Conservation (phyloP, 2,797 vertebrate genomes). For the Zonotrichia albicollis region DNA sequence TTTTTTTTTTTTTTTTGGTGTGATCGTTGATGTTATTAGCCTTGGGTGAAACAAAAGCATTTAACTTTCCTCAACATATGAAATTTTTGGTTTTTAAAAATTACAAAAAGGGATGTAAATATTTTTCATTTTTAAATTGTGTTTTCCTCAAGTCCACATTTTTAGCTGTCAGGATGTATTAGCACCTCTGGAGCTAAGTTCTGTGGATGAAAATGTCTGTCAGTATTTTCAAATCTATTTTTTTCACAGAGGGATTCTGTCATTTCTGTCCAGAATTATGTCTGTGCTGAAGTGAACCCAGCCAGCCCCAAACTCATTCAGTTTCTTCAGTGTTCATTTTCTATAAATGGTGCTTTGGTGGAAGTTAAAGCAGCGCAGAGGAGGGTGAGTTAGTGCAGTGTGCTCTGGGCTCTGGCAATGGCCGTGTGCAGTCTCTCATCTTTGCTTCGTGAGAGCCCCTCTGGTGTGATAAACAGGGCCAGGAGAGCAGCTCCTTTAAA, state of each 20-base stretch:
- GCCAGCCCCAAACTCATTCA: background rate
- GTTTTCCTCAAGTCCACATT: background rate
- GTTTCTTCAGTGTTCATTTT: background rate
- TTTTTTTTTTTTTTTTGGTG: background rate
- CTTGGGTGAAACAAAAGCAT: background rate
- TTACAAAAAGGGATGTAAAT: background rate
- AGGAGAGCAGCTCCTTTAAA: no score
- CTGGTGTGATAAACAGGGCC: no score
- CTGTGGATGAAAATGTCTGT: background rate
- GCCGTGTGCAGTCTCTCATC: no score
- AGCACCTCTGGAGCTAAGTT: background rate
- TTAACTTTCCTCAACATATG: background rate
- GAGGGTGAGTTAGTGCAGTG: background rate
- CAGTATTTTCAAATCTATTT: background rate
- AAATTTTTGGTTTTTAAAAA: background rate
- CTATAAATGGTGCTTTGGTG: background rate
- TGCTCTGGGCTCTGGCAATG: background rate
- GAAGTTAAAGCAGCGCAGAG: no score
- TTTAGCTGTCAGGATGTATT: background rate
- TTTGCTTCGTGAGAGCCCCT: background rate
- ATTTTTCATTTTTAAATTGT: background rate
- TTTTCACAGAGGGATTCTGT: background rate
- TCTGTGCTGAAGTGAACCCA: background rate
- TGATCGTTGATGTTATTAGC: background rate
- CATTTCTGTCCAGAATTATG: background rate